A percentile compares a stretch with the other conserved stretches of the same genome.
phyloP scores from a whole-genome alignment of 2,888 invertebrate species.

The Sceliomorpha sp. region DNA sequence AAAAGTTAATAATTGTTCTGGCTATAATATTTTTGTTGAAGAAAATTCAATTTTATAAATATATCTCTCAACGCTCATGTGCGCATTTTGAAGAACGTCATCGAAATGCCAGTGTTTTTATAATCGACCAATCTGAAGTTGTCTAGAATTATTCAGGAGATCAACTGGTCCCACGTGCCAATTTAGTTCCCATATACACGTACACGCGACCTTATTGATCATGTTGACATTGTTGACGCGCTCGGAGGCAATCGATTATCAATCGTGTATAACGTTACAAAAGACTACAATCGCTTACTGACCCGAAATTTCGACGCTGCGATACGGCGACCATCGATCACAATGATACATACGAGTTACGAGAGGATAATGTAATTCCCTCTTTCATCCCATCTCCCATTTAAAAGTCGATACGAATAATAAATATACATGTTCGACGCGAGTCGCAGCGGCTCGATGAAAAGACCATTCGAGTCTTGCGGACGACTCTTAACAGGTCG shows the following conservation, averaged over 20 bases:
- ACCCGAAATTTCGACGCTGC: conserved; percentile 20
- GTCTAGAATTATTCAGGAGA: conserved; percentile 22
- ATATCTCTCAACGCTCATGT: too few species aligned
- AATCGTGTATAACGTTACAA: conserved; percentile 39
- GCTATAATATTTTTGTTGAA: too few species aligned
- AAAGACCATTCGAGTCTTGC: too few species aligned
- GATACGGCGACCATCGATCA: conserved; percentile 26
- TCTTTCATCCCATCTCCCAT: conserved; percentile 13
- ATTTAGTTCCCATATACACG: conserved; percentile 6
- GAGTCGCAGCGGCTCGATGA: neutral
- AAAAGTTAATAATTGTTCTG: too few species aligned
- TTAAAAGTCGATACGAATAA: conserved; percentile 9
- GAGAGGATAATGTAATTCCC: conserved; percentile 18
- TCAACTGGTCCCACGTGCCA: conserved; percentile 21
- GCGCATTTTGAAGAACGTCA: too few species aligned
- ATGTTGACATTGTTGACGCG: conserved; percentile 33
- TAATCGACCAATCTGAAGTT: conserved; percentile 5
- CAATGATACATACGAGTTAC: conserved; percentile 7
- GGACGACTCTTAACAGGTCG: too few species aligned
- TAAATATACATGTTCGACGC: neutral
- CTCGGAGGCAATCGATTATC: conserved; percentile 43
- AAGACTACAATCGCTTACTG: conserved; percentile 39
- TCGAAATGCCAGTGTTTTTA: too few species aligned
- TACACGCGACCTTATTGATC: conserved; percentile 28
- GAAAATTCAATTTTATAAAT: too few species aligned